Base-by-base conservation (phyloP, 2,888 invertebrate genomes). In the Argyresthia albistria region DNA sequence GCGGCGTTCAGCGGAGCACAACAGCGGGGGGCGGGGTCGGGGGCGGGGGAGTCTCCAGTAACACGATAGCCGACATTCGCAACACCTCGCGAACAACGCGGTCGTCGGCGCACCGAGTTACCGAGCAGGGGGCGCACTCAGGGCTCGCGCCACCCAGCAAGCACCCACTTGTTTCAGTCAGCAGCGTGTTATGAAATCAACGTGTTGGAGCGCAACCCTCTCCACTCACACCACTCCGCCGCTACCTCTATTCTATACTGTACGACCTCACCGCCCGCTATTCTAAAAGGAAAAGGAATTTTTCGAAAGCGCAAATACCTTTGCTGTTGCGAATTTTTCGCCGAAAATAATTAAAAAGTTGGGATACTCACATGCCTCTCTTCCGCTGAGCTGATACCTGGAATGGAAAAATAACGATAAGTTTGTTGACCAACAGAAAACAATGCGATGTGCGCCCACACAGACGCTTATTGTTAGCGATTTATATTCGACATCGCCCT, bases 301-400 rank as follows among this genome's bases (percentile, higher is more conserved):
- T 66, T 67, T 67, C 69, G 74, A 37, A 47, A 47, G 35, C 47
- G 25, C 25, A 25, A 25, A 25, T 25, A 25, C 25, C 71, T 70
- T 35, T 35, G 25, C 35, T 47, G 12, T 12, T 35, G 12, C 35
- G 25, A 25, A 25, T 36, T 47, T 46, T 35, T 69, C 67, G 69
- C 66, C 62, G 25, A 25, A 25, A 25, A 25, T 25, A 25, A 25
- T 25, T 25, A 42, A 42, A 42, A 42, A 42, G 11, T 11, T 42
- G 11, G 11, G 42, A 11, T 80, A 87, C 87, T 87, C 71, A 86
- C 87, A 80, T 86, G 86, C 76, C 86, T 75, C 71, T 87, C 87
- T 70, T 87, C 87, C 63, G 86, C 87, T 64, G 87, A 86, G 76
- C 86, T 81, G 78, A 87, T 84, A 80, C 87, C 87, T 87, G 86